Percentiles rank a stretch among this genome's conserved stretches.
Conservation (phyloP, 2,113 vertebrate genomes). For the Sphyrna mokarran region DNA sequence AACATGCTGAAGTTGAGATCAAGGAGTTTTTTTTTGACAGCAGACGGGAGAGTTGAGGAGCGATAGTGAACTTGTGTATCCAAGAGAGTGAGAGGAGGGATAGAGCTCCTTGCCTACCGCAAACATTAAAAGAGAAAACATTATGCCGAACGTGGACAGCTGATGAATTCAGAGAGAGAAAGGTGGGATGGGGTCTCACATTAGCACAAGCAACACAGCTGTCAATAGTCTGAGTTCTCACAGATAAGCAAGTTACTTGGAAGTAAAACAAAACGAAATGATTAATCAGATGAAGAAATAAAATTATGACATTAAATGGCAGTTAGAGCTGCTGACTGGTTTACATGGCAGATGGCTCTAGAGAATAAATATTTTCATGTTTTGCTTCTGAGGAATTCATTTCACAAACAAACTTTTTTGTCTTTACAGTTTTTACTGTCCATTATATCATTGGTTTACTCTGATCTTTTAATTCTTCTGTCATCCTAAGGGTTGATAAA, state of each 20-base stretch:
- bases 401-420: not conserved
- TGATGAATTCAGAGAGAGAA: not conserved
- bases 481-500: no score
- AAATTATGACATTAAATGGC: not conserved
- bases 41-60: not conserved
- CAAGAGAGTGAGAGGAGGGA: not conserved
- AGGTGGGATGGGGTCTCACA: not conserved
- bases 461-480: not conserved
- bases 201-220: not conserved
- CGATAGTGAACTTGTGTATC: not conserved
- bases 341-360: not conserved
- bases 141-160: not conserved
- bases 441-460: not conserved
- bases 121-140: not conserved
- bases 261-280: not conserved
- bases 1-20: not conserved
- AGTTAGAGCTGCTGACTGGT: not conserved
- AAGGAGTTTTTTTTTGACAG: not conserved
- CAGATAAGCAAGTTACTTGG: not conserved
- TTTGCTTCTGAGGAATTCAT: not conserved
- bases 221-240: not conserved
- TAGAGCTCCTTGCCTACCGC: not conserved
- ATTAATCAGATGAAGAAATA: not conserved
- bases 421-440: not conserved
- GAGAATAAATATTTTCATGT: not conserved